Evolutionary conservation across 2,888 invertebrate species (phyloP), one percentile per base, ranked within the genome.

Genomic region (Drosophila helvetica): DNA sequence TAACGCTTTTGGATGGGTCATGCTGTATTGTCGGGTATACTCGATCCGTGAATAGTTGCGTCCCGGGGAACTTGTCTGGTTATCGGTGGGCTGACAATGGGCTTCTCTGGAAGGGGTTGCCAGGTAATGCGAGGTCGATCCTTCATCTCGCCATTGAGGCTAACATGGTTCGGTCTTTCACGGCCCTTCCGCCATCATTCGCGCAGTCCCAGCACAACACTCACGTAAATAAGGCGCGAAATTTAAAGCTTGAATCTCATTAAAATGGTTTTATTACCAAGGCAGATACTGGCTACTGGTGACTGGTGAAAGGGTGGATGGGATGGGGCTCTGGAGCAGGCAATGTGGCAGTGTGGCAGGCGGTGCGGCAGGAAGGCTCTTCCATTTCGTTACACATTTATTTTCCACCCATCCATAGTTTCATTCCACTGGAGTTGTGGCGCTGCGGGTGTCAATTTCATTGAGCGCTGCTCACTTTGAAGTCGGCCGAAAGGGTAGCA

Each of bases 191-290:
- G 17, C 22, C 46, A 27, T 38, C 17, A 38, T 25, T 46, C 33
- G 50, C 56, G 53, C 71, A 67, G 45, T 54, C 59, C 65, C 67
- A 38, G 55, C 56, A 56, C 60, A 60, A 60, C 78, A 69, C 71
- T 77, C 77, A 71, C 83, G 79, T 83, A 85, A 87, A 80, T 85
- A 87, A 85, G 82, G 86, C 80, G 82, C 77, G 57, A 87, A 85
- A 80, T 85, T 85, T 85, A 85, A 85, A 85, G 87, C 87, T 80
- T 72, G 82, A 85, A 85, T 85, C 82, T 87, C 85, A 85, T 85
- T 85, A 85, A 85, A 85, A 85, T 74, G 79, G 60, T 87, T 85
- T 85, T 87, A 85, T 85, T 85, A 75, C 85, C 75, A 74, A 64
- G 64, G 48, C 48, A 54, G 47, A 57, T 57, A 33, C 33, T 22